Base-by-base conservation (phyloP, 2,888 invertebrate genomes). In the Drosophila leonis region DNA sequence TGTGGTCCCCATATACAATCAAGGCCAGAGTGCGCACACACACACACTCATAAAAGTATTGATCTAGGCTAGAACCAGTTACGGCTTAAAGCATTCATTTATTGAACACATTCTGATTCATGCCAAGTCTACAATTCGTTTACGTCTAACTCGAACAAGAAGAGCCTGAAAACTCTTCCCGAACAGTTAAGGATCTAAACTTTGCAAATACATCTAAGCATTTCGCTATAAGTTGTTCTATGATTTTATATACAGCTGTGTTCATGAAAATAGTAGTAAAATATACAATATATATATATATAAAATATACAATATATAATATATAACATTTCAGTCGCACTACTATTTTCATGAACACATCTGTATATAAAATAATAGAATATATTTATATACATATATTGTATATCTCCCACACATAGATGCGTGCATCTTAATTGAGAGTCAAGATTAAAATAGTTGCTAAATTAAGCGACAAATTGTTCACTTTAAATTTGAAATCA, bases 401-500 rank as follows among this genome's bases (percentile, higher is more conserved):
- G 10, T 18, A 12, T 8, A 51, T 33, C 18, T 20, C 2, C 5
- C 2, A 24, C 29, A 24, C 29, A 9, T 12, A 41, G 15, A 13
- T 39, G 29, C 60, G 39, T 39, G 39, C 12, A 15, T n/a, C 64
- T 42, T 3, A 49, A 65, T 44, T 64, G 42, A 31, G 1, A 52
- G 29, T 18, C 29, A 65, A 31, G 65, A 31, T 37, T 51, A 13
- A 52, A 37, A 24, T 12, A 46, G 12, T 44, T 9, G 4, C 10
- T 44, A 29, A 52, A 35, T 65, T 44, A 41, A 51, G 52, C 24
- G 2, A 49, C 29, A 52, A 44, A 37, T 39, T 73, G 46, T 31
- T 52, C 76, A 42, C 63, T 69, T 69, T 49, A n/a, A 37, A 59
- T 62, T 44, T 7, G 20, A 35, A 46, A 20, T 15, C 8, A 29